Conservation (phyloP, 1,140 invertebrate species). For the Daktulosphaira vitifoliae region DNA sequence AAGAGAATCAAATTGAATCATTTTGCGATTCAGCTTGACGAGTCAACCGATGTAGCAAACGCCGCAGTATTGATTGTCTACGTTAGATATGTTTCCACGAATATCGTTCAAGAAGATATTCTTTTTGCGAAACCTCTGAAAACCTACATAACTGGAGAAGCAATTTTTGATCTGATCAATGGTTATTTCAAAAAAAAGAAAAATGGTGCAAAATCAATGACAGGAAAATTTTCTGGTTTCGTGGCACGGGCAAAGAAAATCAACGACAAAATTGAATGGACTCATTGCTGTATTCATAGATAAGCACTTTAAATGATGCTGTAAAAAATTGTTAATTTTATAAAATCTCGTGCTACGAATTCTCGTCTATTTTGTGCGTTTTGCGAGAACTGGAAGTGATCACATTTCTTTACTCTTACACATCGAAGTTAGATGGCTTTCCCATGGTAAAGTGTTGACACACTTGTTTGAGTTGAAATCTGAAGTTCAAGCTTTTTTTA, state of each 20-base stretch:
- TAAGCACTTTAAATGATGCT: too few species aligned
- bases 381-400: not conserved
- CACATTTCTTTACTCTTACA: too few species aligned
- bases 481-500: too few species aligned
- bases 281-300: not conserved
- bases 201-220: constrained; percentile 25
- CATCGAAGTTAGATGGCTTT: too few species aligned
- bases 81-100: constrained; percentile 23
- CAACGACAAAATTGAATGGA: not conserved
- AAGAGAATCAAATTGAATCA: constrained; percentile 33
- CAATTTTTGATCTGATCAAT: constrained; percentile 37
- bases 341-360: not conserved
- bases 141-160: constrained; percentile 37
- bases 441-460: too few species aligned
- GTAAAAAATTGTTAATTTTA: not conserved
- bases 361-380: not conserved
- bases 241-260: not conserved
- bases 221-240: not conserved
- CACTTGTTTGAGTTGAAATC: too few species aligned
- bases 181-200: constrained; percentile 40
- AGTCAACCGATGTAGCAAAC: constrained; percentile 18
- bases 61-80: constrained; percentile 4
- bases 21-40: constrained; percentile 32
- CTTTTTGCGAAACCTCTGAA: not conserved
- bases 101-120: constrained; percentile 17